phyloP scores from a whole-genome alignment of 1,140 invertebrate species.

The Papilio aristodemus region DNA sequence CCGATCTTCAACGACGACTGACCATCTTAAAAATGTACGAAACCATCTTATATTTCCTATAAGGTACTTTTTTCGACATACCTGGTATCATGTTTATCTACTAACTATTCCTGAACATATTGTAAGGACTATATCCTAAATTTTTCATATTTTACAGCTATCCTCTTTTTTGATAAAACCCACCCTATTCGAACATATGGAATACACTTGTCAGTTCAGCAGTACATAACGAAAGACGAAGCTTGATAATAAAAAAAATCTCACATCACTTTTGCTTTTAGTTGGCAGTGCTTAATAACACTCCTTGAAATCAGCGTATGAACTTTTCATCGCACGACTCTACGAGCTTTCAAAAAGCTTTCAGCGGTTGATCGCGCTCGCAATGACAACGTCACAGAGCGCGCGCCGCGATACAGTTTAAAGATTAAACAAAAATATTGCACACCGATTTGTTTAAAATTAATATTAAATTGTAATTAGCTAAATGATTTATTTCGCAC shows the following conservation, averaged over 20 bases:
- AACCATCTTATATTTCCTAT: too few species aligned
- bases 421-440: conserved; percentile 20
- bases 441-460: conserved; percentile 16
- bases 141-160: too few species aligned
- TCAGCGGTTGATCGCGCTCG: conserved; percentile 64
- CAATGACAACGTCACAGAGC: conserved; percentile 52
- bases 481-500: conserved; percentile 36
- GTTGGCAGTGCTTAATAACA: conserved; percentile 50
- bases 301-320: conserved; percentile 53
- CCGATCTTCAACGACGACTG: too few species aligned
- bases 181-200: too few species aligned
- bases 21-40: too few species aligned
- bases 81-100: too few species aligned
- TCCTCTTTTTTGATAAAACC: too few species aligned
- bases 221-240: background rate
- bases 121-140: too few species aligned
- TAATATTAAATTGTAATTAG: conserved; percentile 24
- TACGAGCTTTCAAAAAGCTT: conserved; percentile 75
- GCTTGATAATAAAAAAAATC: conserved; percentile 28
- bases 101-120: too few species aligned
- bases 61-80: too few species aligned
- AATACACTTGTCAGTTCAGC: too few species aligned
- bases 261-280: conserved; percentile 45
- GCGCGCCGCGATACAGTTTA: background rate
- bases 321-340: conserved; percentile 64